These are phyloP conservation scores for Palythoa grandiflora DNA, from an alignment of 92 coral and sea anemone genomes.

Conservation along the genomic window DNA sequence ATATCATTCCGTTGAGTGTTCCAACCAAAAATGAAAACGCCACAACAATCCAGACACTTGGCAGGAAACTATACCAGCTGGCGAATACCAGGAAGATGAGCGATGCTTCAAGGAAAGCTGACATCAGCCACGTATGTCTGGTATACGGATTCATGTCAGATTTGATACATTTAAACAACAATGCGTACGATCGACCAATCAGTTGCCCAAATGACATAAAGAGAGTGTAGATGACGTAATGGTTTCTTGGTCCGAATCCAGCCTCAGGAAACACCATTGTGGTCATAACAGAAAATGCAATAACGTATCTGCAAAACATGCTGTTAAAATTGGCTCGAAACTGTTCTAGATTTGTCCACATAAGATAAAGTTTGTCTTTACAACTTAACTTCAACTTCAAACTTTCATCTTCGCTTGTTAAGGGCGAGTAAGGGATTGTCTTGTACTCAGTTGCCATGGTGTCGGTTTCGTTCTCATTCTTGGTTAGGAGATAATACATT, in stretches of 20 bases:
- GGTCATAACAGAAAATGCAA: conserved; percentile 70
- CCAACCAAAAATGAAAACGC: no score
- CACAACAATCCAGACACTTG: no score
- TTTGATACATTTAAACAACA: conserved; percentile 26
- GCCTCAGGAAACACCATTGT: conserved; percentile 65
- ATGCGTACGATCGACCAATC: conserved; percentile 70
- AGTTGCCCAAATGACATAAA: conserved; percentile 64
- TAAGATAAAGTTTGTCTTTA: conserved; percentile 51
- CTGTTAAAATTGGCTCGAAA: conserved; percentile 53
- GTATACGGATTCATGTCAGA: conserved; percentile 32
- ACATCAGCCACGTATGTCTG: conserved; percentile 69
- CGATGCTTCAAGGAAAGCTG: conserved; percentile 25
- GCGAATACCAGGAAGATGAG: no score
- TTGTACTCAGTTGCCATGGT: neutral
- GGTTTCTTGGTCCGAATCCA: conserved; percentile 69
- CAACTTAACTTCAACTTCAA: conserved; percentile 42
- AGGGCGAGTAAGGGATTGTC: conserved; percentile 39
- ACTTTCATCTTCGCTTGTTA: neutral
- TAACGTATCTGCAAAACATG: conserved; percentile 56
- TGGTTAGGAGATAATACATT: conserved; percentile 53
- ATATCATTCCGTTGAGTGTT: no score
- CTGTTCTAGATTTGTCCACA: conserved; percentile 43
- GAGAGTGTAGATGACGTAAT: conserved; percentile 69
- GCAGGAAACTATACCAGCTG: no score
- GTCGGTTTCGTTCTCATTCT: neutral